A percentile compares a stretch with the other conserved stretches of the same genome.
Conservation (phyloP, 2,888 invertebrate species). For the Ecdyonurus torrentis region DNA sequence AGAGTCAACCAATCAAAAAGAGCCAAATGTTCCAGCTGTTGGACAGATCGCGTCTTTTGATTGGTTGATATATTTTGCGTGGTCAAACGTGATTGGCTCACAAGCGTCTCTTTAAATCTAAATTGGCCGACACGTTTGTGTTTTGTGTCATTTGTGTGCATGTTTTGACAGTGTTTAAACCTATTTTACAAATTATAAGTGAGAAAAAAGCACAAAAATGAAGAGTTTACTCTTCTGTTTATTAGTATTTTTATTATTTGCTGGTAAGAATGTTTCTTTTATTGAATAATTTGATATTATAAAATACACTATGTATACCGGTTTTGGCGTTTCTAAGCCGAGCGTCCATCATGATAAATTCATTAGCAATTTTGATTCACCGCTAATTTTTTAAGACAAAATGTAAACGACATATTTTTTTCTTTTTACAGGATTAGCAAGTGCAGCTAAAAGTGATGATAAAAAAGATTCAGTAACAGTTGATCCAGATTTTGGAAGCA, state of each 20-base stretch:
- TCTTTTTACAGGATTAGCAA: slow-evolving; percentile 20
- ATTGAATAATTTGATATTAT: too few relatives aligned
- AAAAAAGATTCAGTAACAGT: slow-evolving; percentile 33
- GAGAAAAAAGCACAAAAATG: slow-evolving; percentile 3
- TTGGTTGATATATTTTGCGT: slow-evolving; percentile 22
- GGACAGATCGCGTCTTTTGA: slow-evolving; percentile 11
- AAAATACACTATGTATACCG: too few relatives aligned
- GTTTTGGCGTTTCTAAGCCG: too few relatives aligned
- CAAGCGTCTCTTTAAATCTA: not conserved
- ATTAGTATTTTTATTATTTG: slow-evolving; percentile 19
- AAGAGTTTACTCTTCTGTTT: slow-evolving; percentile 12
- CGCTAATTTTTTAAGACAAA: slow-evolving; percentile 9
- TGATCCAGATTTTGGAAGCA: slow-evolving; percentile 67
- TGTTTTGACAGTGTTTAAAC: not conserved
- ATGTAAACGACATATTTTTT: slow-evolving; percentile 4
- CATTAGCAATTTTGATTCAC: slow-evolving; percentile 7
- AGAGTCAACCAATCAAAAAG: not conserved
- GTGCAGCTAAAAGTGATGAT: slow-evolving; percentile 30
- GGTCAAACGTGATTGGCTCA: slow-evolving; percentile 20
- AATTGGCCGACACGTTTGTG: not conserved
- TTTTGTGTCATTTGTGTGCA: slow-evolving; percentile 12
- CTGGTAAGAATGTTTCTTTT: slow-evolving; percentile 21
- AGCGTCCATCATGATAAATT: too few relatives aligned
- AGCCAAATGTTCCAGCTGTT: slow-evolving; percentile 2
- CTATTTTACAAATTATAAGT: slow-evolving; percentile 2